Evolutionary conservation across 2,797 vertebrate species (phyloP).

Genomic region (Coregonus suidteri): DNA sequence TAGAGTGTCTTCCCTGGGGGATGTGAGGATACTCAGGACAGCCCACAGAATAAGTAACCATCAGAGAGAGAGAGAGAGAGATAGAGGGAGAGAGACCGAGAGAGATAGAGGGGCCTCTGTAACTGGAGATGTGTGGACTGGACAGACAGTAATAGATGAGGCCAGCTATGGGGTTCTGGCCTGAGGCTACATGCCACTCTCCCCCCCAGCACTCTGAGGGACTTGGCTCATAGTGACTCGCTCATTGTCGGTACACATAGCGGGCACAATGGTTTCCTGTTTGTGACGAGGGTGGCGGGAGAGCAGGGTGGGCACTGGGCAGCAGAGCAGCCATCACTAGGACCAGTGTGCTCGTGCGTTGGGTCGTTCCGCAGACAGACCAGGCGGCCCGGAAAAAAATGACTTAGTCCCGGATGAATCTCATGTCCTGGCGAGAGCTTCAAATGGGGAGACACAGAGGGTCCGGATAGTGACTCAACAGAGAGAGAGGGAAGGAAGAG

Average conservation of each 20-base stretch:
- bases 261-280: slow-evolving; percentile 52
- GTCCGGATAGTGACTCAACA: slow-evolving; percentile 48
- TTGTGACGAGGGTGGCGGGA: slow-evolving; percentile 2
- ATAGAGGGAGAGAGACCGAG: background rate
- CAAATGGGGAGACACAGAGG: slow-evolving; percentile 32
- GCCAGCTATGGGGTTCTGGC: slow-evolving; percentile 10
- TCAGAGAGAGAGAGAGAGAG: background rate
- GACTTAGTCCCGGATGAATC: slow-evolving; percentile 36
- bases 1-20: background rate
- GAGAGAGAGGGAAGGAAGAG: slow-evolving; percentile 24
- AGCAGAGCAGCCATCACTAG: slow-evolving; percentile 45
- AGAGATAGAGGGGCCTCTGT: background rate
- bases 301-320: slow-evolving; percentile 15
- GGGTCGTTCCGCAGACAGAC: background rate
- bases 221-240: slow-evolving; percentile 60
- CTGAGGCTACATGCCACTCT: slow-evolving; percentile 10
- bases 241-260: slow-evolving; percentile 54
- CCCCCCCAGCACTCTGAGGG: slow-evolving; percentile 25
- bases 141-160: slow-evolving; percentile 42
- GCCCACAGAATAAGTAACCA: too few species aligned
- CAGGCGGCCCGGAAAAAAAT: slow-evolving; percentile 8
- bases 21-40: too few species aligned
- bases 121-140: slow-evolving; percentile 18
- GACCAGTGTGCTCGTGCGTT: slow-evolving; percentile 50
- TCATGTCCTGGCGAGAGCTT: slow-evolving; percentile 44